Evolutionary conservation across 2,888 invertebrate genomes (phyloP).

Genomic region (Cryptus armator): DNA sequence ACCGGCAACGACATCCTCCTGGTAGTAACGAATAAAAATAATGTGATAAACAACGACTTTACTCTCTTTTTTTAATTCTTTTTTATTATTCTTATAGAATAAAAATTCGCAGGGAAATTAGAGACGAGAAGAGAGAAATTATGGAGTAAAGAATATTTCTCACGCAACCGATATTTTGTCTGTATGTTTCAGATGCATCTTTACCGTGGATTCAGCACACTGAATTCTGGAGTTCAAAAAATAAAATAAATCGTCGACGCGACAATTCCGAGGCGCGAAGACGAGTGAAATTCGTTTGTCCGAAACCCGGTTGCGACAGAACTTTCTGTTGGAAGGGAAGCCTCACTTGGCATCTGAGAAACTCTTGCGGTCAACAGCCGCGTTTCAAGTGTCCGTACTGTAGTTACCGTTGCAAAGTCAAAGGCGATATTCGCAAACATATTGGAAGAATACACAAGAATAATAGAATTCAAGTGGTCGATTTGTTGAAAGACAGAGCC

Average conservation of each 20-base stretch:
- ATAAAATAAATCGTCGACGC: conserved; percentile 6
- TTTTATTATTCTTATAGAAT: conserved; percentile 3
- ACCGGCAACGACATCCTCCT: conserved; percentile 3
- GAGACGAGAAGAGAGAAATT: conserved; percentile 6
- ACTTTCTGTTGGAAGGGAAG: conserved; percentile 74
- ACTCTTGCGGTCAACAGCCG: conserved; percentile 85
- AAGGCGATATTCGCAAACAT: conserved; percentile 75
- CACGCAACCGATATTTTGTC: conserved; percentile 3
- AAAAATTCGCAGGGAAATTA: not conserved
- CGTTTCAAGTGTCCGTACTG: conserved; percentile 80
- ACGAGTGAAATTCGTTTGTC: conserved; percentile 75
- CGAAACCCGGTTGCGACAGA: conserved; percentile 74
- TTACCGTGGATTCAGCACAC: conserved; percentile 18
- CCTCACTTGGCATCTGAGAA: conserved; percentile 82
- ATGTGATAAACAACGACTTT: not conserved
- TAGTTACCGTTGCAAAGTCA: conserved; percentile 77
- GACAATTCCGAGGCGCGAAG: conserved; percentile 29
- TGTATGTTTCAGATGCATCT: conserved; percentile 36
- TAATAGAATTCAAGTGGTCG: conserved; percentile 40
- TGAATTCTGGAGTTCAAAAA: not conserved
- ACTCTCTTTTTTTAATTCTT: not conserved
- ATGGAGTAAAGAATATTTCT: conserved; percentile 6
- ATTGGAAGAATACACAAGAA: conserved; percentile 62
- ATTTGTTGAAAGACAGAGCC: conserved; percentile 37
- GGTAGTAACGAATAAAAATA: conserved; percentile 23